Evolutionary conservation across 2,113 vertebrate species (phyloP), one percentile per base, ranked within the genome.

Genomic region (Hippotragus niger): DNA sequence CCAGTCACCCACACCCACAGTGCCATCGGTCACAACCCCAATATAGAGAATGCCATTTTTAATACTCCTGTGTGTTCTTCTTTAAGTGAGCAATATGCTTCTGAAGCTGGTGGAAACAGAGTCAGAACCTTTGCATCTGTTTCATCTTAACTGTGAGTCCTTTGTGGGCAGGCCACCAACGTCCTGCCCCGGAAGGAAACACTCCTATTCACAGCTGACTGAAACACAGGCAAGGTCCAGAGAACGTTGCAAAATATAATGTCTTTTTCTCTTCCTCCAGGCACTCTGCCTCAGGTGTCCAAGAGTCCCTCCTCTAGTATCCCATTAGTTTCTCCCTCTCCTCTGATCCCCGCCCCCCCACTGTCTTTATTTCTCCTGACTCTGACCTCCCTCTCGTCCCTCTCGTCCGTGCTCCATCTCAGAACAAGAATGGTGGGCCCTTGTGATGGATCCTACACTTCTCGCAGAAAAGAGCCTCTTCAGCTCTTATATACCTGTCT

Each of bases 381-480:
- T 58, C 17, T 19, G 14, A 16, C 12, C 2, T 11, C 50, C 2
- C 45, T 25, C 3, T 3, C 3, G 5, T 11, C 50, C 2, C 45
- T 25, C 3, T 3, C 2, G 5, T 23, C 25, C 67, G 45, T n/a
- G 21, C 31, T 50, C 12, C n/a, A 15, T 43, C 43, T 55, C 82
- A 40, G 58, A 36, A 45, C 21, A 7, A 8, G 52, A 76, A 47
- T 0, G 2, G 6, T 16, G 8, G n/a, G 19, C 0, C 23, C 16
- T 2, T 19, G 21, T 1, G 2, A 2, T 29, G 53, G 17, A 13
- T 33, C 7, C 21, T 15, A 1, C 0, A 43, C 31, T 8, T 85
- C 50, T 31, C 58, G 45, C 23, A n/a, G 87, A 58, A 47, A 62
- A 13, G 47, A 85, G 7, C 27, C 7, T 3, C 62, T 52, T 82